Evolutionary conservation across 2,888 invertebrate genomes (phyloP).

Genomic region (Drosophila leonis): DNA sequence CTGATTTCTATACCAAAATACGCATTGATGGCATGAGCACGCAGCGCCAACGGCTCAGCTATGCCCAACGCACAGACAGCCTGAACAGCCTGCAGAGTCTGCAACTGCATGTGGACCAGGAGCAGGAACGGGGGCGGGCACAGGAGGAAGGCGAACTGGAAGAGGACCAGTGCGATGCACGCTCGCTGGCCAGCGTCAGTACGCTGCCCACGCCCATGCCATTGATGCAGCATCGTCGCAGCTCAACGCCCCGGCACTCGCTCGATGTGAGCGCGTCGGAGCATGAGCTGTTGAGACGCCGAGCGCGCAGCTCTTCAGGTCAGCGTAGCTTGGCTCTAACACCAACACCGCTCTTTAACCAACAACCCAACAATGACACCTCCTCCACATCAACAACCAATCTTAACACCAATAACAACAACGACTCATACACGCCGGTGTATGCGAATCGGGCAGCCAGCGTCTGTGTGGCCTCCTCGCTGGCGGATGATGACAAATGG

Average conservation of each 20-base stretch:
- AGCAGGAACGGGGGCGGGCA: conserved; percentile 48
- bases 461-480: conserved; percentile 75
- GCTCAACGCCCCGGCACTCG: conserved; percentile 81
- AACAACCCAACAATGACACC: conserved; percentile 60
- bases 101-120: conserved; percentile 71
- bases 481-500: conserved; percentile 85
- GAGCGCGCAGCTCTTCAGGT: conserved; percentile 78
- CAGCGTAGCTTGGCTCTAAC: conserved; percentile 84
- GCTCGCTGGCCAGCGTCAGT: conserved; percentile 69
- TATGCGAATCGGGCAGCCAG: conserved; percentile 84
- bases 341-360: conserved; percentile 82
- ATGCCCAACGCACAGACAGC: conserved; percentile 82
- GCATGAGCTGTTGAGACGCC: conserved; percentile 68
- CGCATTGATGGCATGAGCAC: conserved; percentile 81
- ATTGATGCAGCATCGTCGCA: conserved; percentile 81
- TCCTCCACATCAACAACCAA: conserved; percentile 39
- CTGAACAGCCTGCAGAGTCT: conserved; percentile 81
- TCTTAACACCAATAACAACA: conserved; percentile 56
- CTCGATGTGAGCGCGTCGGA: conserved; percentile 69
- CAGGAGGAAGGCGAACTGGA: conserved; percentile 23
- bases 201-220: conserved; percentile 81
- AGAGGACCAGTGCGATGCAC: conserved; percentile 63
- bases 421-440: conserved; percentile 84
- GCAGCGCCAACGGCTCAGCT: conserved; percentile 82
- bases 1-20: conserved; percentile 84